Percentiles rank a stretch among this genome's conserved stretches.
phyloP scores from a whole-genome alignment of 2,888 invertebrate genomes.

The Heliconius ismenius region DNA sequence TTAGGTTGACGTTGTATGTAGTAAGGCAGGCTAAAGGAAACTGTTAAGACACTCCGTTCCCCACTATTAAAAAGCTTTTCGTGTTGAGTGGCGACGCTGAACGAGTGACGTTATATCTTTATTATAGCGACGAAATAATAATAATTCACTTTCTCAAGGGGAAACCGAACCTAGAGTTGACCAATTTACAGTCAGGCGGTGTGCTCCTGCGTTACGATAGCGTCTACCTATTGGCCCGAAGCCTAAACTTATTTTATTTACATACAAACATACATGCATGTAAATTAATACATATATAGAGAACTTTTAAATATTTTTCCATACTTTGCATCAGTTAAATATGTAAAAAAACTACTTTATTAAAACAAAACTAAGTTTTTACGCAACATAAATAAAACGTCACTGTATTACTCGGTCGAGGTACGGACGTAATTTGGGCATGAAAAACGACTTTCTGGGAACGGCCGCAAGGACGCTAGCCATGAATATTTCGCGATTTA shows the following conservation, averaged over 20 bases:
- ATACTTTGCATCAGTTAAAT: neutral
- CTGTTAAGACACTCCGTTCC: no score
- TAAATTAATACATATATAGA: neutral
- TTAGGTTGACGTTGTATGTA: no score
- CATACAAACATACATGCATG: neutral
- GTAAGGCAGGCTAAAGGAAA: no score
- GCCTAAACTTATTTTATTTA: neutral
- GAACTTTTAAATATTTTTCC: neutral
- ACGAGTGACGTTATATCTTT: neutral
- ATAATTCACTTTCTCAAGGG: neutral
- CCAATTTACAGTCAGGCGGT: no score
- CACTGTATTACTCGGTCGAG: conserved; percentile 54
- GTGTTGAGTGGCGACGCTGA: neutral
- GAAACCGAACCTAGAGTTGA: no score
- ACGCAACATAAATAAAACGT: conserved; percentile 61
- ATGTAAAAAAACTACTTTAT: conserved; percentile 47
- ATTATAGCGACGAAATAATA: neutral
- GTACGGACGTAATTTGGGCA: conserved; percentile 66
- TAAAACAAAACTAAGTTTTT: conserved; percentile 53
- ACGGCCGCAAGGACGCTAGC: conserved; percentile 36
- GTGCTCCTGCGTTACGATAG: no score
- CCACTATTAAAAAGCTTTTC: neutral
- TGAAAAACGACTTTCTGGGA: conserved; percentile 61
- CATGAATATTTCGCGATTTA: conserved; percentile 42
- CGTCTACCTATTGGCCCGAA: no score